These are phyloP conservation scores for Clarias magur DNA, from an alignment of 2,113 vertebrate genomes.

Conservation along the genomic window DNA sequence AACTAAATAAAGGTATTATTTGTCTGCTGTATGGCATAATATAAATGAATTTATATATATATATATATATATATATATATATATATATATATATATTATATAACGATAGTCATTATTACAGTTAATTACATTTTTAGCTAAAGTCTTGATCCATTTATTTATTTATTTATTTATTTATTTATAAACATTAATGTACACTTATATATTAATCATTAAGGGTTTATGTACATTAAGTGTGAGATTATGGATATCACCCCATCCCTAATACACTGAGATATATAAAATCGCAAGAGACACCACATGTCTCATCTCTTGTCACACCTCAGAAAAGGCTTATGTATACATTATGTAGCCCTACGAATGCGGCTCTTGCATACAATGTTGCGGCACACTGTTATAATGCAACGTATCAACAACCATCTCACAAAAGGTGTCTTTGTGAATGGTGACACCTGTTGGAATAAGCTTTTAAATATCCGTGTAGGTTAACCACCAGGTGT, in stretches of 20 bases:
- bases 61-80: no score
- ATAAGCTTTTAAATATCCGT: background rate
- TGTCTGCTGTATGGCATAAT: background rate
- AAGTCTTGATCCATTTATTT: background rate
- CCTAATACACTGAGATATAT: background rate
- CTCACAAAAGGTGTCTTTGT: background rate
- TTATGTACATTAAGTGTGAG: background rate
- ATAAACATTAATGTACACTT: background rate
- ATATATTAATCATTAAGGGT: background rate
- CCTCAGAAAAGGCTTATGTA: background rate
- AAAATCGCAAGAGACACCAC: background rate
- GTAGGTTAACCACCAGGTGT: background rate
- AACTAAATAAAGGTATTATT: background rate
- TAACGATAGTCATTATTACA: background rate
- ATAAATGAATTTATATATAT: background rate
- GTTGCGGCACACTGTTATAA: background rate
- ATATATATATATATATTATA: no score
- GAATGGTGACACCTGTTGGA: background rate
- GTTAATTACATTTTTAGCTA: background rate
- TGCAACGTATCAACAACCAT: background rate
- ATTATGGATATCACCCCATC: background rate
- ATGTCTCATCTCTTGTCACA: background rate
- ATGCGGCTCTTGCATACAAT: background rate
- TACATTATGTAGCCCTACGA: background rate
- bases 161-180: background rate